Conservation (phyloP, 2,113 vertebrate species). For the Sander lucioperca region DNA sequence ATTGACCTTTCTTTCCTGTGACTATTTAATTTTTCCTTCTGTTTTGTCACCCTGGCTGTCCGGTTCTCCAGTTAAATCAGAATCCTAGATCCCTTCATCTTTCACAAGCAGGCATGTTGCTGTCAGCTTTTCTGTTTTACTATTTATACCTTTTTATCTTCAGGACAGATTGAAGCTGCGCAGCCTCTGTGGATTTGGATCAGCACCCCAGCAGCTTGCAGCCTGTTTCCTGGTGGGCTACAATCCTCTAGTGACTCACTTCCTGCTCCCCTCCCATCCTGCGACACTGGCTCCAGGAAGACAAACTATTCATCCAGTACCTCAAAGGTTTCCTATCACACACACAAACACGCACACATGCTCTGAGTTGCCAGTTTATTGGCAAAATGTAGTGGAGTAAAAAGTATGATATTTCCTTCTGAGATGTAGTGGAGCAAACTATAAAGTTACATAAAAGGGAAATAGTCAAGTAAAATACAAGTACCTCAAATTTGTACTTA, state of each 20-base stretch:
- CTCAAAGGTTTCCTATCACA: slow-evolving; percentile 69
- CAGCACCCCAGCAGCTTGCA: slow-evolving; percentile 27
- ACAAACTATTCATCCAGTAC: slow-evolving; percentile 58
- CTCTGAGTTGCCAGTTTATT: slow-evolving; percentile 1
- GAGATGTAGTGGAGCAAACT: too few species aligned
- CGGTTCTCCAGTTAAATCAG: background rate
- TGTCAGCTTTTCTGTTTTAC: background rate
- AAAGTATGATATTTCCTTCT: too few species aligned
- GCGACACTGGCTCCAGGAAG: slow-evolving; percentile 73
- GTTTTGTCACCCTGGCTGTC: too few species aligned
- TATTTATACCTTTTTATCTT: slow-evolving; percentile 21
- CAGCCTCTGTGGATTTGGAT: slow-evolving; percentile 41
- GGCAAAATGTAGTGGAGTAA: too few species aligned
- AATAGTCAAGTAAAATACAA: too few species aligned
- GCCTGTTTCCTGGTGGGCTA: slow-evolving; percentile 54
- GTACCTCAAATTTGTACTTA: too few species aligned
- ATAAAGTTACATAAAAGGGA: too few species aligned
- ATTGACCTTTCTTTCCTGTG: slow-evolving; percentile 2
- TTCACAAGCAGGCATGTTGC: background rate
- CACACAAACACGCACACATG: background rate
- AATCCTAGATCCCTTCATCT: background rate
- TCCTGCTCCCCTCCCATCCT: slow-evolving; percentile 77
- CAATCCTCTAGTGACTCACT: slow-evolving; percentile 54
- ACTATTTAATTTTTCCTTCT: background rate
- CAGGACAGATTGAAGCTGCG: background rate